Base-by-base conservation (phyloP, 2,888 invertebrate species). In the Xanthorhoe designata region DNA sequence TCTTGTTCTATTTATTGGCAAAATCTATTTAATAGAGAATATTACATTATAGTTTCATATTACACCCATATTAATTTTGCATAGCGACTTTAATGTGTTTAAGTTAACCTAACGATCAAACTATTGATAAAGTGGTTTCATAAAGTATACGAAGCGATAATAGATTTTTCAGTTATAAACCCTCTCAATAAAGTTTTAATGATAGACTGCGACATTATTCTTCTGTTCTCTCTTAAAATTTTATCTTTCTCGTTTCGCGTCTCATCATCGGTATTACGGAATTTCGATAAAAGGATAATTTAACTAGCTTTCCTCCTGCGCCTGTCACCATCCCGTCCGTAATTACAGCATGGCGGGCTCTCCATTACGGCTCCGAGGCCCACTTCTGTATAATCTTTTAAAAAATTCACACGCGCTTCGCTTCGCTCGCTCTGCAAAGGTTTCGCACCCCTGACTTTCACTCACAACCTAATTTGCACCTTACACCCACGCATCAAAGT, bases 341-440 rank as follows among this genome's bases (percentile, higher is more conserved):
- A 86, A 88, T 86, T 85, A 83, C 83, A 80, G 75, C 79, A 80
- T 78, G 79, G 78, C 82, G 73, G 76, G 63, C 80, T 77, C 84
- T 84, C 84, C 83, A 86, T 88, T 88, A 87, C 83, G 74, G 67
- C 57, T 74, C 65, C 73, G 71, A 74, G 79, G 76, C 73, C 77
- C 83, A 82, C 83, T 83, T 84, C 78, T 82, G 86, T 89, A 91
- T 89, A 90, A 89, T 89, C 87, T 87, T 85, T 90, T 91, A 85
- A 88, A 91, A 89, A 88, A 91, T 91, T 91, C 87, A 90, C 78
- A 79, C 82, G 79, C 82, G 82, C 77, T 78, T 78, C 80, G 78
- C 76, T 72, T 76, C 77, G 76, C 77, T 78, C 79, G 74, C 71
- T 71, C 66, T 74, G 61, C 68, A 70, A 52, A 74, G 75, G 81